Evolutionary conservation across 30 jellyfish, hydroid and myxozoan genomes (phyloP), one percentile per base, ranked within the genome.

Genomic region (Aurelia coerulea): DNA sequence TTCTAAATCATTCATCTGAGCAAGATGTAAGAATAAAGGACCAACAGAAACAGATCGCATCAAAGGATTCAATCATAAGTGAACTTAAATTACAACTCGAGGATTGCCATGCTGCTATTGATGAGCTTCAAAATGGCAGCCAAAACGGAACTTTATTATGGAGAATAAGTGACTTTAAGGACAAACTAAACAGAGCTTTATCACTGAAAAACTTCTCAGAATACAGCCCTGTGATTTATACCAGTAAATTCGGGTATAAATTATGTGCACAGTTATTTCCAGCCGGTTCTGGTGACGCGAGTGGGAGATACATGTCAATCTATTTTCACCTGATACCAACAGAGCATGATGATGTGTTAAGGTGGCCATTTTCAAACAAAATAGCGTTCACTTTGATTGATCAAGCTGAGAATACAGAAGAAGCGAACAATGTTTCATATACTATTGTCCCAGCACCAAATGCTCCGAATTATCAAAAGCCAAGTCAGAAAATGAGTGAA

Each of bases 251-350:
- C 62, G 97, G 97, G 13, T 90, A 90, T 86, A 90, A 90, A 64
- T 68, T 90, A 29, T 73, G 97, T 66, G 97, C 97, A 14, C 97
- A 90, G 84, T 78, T 90, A 29, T 90, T 90, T 77, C 87, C 90
- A 68, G 90, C 90, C 13, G 97, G 97, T 39, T 83, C 74, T 31
- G 91, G 93, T 49, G 86, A 76, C 52, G 39, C 74, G 65, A 83
- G 73, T 66, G 93, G 95, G 14, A 74, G 70, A 14, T 90, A 75
- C 77, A 84, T 85, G 87, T 83, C 97, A 7, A 90, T 90, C 35
- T 90, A 90, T 74, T 90, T 90, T 70, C 97, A 83, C 62, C 46
- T 90, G 29, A 52, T 90, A 79, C 91, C 91, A 15, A 74, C 97
- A 19, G 97, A 90, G 39, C 97, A 90, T 58, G 97, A 90, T 63